Base-by-base conservation (phyloP, 2,113 vertebrate genomes). In the Verasper variegatus region DNA sequence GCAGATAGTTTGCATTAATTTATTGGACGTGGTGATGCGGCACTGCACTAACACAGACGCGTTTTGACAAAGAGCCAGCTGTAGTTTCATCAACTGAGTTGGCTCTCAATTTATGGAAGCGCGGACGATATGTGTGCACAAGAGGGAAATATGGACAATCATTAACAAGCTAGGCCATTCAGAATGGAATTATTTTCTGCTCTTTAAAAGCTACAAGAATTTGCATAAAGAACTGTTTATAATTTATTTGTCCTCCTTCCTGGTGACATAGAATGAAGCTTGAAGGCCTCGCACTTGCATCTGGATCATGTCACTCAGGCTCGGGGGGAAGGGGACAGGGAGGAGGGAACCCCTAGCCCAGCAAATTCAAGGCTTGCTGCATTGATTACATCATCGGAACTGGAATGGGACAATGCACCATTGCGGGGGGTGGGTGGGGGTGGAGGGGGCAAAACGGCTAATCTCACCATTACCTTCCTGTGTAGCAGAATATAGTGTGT, bases 351-450 rank as follows among this genome's bases (percentile, higher is more conserved):
- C 81, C 92, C 89, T 70, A 86, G 84, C 88, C 85, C 85, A 80
- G 94, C 92, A 94, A 92, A 91, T 93, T 95, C 91, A 94, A 94
- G 92, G 91, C 93, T 94, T 95, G 94, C 93, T 95, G 94, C 94
- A 95, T 94, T 94, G 94, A 94, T 95, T 94, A 94, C 94, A 95
- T 95, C 94, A 95, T 94, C 91, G 82, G 71, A 86, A 92, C 91
- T 90, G 87, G 89, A 93, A 94, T 66, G 91, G 94, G 94, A 95
- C 94, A 94, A 94, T 95, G 94, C 94, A 94, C 91, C 93, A 95
- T 76, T 68, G 51, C 59, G 68, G 35, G 59, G 60, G 59, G 59
- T 55, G 78, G 64, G 74, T 20, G 62, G 80, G 57, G 13, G 71
- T n/a, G 45, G 52, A 65, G 65, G 68, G 42, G 71, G 80, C 10